Evolutionary conservation across 2,888 invertebrate genomes (phyloP).

Genomic region (Incurvaria masculella): DNA sequence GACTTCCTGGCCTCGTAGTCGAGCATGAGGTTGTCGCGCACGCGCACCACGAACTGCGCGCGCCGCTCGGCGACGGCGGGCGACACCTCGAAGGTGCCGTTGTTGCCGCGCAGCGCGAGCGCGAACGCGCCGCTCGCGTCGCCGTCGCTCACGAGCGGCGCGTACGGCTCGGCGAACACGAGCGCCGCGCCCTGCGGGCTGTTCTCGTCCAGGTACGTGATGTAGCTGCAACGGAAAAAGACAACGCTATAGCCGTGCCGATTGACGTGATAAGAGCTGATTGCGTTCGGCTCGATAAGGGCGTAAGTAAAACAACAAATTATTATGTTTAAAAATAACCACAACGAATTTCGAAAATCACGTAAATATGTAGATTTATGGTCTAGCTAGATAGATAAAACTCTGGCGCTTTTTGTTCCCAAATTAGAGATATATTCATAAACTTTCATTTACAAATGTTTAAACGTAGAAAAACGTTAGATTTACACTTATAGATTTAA

Average conservation of each 20-base stretch:
- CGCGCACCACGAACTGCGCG: constrained; percentile 76
- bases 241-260: too few species aligned
- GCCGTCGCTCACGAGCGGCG: constrained; percentile 70
- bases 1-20: constrained; percentile 81
- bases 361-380: too few species aligned
- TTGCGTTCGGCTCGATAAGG: too few species aligned
- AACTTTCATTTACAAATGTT: too few species aligned
- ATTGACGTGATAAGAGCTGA: too few species aligned
- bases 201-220: constrained; percentile 76
- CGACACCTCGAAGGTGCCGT: constrained; percentile 84
- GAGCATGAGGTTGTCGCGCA: constrained; percentile 75
- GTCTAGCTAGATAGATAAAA: not conserved
- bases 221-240: constrained; percentile 58
- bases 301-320: too few species aligned
- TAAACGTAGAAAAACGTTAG: too few species aligned
- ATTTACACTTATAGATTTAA: too few species aligned
- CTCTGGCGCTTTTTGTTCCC: too few species aligned
- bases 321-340: too few species aligned
- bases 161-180: constrained; percentile 67
- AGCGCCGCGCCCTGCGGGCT: constrained; percentile 76
- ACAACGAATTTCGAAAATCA: too few species aligned
- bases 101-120: constrained; percentile 71
- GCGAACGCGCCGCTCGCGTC: constrained; percentile 82
- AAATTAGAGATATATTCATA: too few species aligned
- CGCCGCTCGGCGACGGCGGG: constrained; percentile 80